Conservation (phyloP, 2,888 invertebrate genomes). For the Mycalesis mineus region DNA sequence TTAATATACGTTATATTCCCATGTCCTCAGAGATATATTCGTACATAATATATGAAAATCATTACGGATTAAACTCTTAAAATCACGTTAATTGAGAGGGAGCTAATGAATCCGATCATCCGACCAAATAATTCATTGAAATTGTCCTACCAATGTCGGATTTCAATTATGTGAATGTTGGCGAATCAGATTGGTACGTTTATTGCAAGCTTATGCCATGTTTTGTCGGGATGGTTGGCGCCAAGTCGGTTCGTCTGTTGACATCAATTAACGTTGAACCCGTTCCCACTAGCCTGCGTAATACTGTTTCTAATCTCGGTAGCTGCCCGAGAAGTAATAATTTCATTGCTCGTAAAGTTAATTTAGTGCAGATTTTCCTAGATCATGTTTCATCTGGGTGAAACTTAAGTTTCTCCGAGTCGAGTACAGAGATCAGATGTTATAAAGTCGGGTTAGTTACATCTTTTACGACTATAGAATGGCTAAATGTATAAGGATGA, state of each 20-base stretch:
- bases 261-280: conserved; percentile 14
- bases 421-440: background rate
- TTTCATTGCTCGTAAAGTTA: conserved; percentile 12
- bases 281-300: conserved; percentile 18
- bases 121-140: too few relatives aligned
- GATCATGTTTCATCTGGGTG: conserved; percentile 6
- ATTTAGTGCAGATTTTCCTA: conserved; percentile 14
- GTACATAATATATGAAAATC: too few relatives aligned
- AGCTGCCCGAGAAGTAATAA: conserved; percentile 8
- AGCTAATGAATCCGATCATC: too few relatives aligned
- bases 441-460: background rate
- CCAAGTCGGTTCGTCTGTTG: background rate
- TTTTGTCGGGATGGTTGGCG: background rate
- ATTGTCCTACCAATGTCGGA: too few relatives aligned
- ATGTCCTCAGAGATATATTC: too few relatives aligned
- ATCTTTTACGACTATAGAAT: too few relatives aligned
- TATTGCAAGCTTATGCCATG: background rate
- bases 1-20: too few relatives aligned
- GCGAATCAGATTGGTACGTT: background rate
- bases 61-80: too few relatives aligned
- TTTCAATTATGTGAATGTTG: background rate
- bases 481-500: too few relatives aligned
- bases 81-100: too few relatives aligned
- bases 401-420: background rate
- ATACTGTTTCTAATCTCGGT: conserved; percentile 11